Evolutionary conservation across 2,888 invertebrate species (phyloP).

Genomic region (Muscina levida): DNA sequence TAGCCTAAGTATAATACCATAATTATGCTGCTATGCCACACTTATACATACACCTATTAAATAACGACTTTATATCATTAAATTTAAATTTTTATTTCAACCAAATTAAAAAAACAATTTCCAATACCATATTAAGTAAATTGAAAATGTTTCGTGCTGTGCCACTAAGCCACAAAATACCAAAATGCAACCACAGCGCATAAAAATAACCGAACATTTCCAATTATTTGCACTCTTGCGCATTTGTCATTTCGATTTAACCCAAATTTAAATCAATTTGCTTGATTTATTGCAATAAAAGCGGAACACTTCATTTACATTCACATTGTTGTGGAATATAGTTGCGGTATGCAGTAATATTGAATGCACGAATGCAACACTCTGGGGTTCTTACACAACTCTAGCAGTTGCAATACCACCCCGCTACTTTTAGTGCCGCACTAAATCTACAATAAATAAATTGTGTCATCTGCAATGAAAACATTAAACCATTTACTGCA

Average conservation of each 20-base stretch:
- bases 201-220: slow-evolving; percentile 19
- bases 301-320: slow-evolving; percentile 21
- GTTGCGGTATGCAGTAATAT: not conserved
- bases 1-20: too few species aligned
- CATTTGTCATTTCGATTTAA: slow-evolving; percentile 36
- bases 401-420: too few species aligned
- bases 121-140: too few species aligned
- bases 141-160: not conserved
- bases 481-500: slow-evolving; percentile 34
- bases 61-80: too few species aligned
- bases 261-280: slow-evolving; percentile 37
- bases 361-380: too few species aligned
- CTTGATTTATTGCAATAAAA: slow-evolving; percentile 31
- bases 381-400: not conserved
- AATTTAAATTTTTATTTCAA: too few species aligned
- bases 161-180: not conserved
- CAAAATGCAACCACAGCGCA: slow-evolving; percentile 6
- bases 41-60: too few species aligned
- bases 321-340: slow-evolving; percentile 5
- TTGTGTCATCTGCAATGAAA: slow-evolving; percentile 57
- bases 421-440: slow-evolving; percentile 29
- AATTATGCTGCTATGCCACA: too few species aligned
- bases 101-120: too few species aligned
- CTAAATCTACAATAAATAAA: slow-evolving; percentile 55
- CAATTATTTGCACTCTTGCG: slow-evolving; percentile 39